phyloP scores from a whole-genome alignment of 2,113 vertebrate genomes.

The Megaceryle maxima region DNA sequence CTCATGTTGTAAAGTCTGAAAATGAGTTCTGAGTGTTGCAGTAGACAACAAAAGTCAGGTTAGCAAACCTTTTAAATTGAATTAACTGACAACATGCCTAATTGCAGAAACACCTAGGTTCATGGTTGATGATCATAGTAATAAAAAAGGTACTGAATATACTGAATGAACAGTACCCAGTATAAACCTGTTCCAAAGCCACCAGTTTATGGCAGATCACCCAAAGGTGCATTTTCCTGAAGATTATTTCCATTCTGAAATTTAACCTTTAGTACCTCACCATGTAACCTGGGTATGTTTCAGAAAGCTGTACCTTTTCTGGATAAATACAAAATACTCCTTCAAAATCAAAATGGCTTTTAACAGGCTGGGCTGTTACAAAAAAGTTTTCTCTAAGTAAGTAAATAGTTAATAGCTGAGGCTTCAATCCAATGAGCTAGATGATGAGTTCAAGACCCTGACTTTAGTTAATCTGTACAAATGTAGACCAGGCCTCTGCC shows the following conservation, averaged over 20 bases:
- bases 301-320: background rate
- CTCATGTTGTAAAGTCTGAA: background rate
- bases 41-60: background rate
- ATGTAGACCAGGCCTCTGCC: background rate
- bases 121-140: background rate
- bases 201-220: background rate
- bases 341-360: background rate
- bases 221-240: background rate
- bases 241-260: background rate
- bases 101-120: background rate
- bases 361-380: background rate
- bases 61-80: background rate
- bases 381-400: background rate
- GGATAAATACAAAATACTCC: background rate
- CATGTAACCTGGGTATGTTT: background rate
- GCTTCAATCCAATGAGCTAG: background rate
- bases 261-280: background rate
- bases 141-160: background rate
- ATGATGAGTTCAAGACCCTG: background rate
- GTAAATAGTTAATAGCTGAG: background rate
- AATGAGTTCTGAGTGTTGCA: background rate
- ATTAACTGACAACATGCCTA: background rate
- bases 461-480: background rate
- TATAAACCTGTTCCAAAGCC: background rate
- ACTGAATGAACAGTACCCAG: background rate